phyloP scores from a whole-genome alignment of 2,888 invertebrate genomes.

The Dryobota labecula region DNA sequence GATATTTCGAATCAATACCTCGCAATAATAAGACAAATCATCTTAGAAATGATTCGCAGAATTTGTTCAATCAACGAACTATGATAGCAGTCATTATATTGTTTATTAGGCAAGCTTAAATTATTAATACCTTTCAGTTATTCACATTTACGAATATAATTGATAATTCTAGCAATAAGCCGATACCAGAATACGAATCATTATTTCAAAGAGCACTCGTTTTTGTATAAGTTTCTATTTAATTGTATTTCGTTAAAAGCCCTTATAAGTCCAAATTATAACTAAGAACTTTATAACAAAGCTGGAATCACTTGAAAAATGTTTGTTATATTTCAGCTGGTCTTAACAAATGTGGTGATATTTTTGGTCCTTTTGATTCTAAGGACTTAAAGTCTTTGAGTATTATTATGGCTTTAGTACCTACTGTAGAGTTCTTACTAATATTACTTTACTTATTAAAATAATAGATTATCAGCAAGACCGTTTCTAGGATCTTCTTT shows the following conservation, averaged over 20 bases:
- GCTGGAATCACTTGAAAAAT: constrained; percentile 34
- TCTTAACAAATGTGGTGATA: constrained; percentile 15
- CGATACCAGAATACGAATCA: constrained; percentile 50
- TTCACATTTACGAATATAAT: constrained; percentile 59
- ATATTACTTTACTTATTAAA: background rate
- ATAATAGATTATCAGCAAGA: background rate
- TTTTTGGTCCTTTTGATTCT: constrained; percentile 21
- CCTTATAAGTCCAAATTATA: constrained; percentile 42
- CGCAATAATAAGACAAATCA: constrained; percentile 5
- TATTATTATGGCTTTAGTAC: background rate
- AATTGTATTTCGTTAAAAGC: constrained; percentile 61
- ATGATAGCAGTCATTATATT: constrained; percentile 25
- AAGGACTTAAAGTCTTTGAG: background rate
- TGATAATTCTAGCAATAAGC: constrained; percentile 57
- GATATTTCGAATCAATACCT: constrained; percentile 16
- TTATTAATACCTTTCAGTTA: constrained; percentile 53
- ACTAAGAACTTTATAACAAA: constrained; percentile 35
- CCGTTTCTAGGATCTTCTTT: background rate
- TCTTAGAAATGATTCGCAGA: constrained; percentile 5
- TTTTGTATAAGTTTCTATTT: constrained; percentile 53
- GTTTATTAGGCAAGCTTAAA: constrained; percentile 45
- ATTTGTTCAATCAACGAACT: constrained; percentile 12
- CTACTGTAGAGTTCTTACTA: background rate
- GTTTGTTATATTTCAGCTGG: constrained; percentile 26
- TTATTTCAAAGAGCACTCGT: constrained; percentile 55